Evolutionary conservation across 1,140 invertebrate species (phyloP), one percentile per base, ranked within the genome.

Genomic region (Acromyrmex heyeri): DNA sequence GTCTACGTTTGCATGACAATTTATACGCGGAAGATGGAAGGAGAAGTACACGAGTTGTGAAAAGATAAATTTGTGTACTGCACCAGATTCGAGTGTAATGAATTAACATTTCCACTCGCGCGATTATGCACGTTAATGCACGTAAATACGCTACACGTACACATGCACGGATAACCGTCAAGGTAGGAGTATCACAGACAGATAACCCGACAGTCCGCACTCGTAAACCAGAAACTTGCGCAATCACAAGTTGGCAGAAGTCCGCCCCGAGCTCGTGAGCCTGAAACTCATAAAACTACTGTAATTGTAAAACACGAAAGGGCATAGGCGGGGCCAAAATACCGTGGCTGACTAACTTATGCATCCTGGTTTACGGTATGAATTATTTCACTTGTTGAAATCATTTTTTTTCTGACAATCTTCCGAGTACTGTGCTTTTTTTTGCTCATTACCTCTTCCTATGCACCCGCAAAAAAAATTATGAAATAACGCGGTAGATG

Each of bases 251-350:
- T 93, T 92, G 92, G 87, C 86, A 82, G 88, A 93, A 93, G 92
- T 92, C 91, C 87, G 90, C 73, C 64, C 62, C 86, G 89, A 88
- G 62, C 83, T 82, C 78, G 90, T 53, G 91, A 79, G 78, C 73
- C 85, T 88, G 90, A 85, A 93, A 93, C 92, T 93, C 93, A 93
- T 93, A 93, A 93, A 93, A 93, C 92, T 93, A 93, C 89, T 87
- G 92, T 93, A 93, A 93, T 93, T 92, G 93, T 93, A 93, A 93
- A 93, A 93, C 92, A 93, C 90, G 91, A 93, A 92, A 91, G 89
- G 86, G 87, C 77, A 81, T 64, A 72, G 86, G 88, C 75, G 87
- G 67, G 70, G 34, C 78, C 75, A 48, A 81, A 89, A 87, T 88
- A 73, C 72, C 30, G 64, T 65, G 65, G 87, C 73, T 79, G 87